Evolutionary conservation across 2,888 invertebrate species (phyloP), one percentile per base, ranked within the genome.

Genomic region (Melipona beecheii): DNA sequence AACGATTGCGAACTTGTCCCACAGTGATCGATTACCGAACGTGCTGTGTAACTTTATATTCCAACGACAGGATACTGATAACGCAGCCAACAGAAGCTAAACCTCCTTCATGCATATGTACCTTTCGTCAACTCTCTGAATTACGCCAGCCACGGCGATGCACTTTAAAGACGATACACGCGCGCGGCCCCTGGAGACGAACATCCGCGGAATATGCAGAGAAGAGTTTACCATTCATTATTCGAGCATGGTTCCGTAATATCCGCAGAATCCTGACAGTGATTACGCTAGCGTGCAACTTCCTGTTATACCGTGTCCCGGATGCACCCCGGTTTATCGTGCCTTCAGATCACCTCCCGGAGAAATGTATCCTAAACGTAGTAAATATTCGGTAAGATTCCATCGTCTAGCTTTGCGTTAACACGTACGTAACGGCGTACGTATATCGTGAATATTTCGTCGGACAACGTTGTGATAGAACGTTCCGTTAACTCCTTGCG

Each of bases 151-250:
- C 78, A 50, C 70, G 73, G 6, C 31, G 60, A 70, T 74, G 58
- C 64, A 52, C 76, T 70, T 81, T 83, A 78, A 83, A 81, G 79
- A 62, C 60, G 66, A 75, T 68, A 66, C 71, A 60, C 72, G 80
- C 76, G 36, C 74, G 60, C 43, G 43, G 43, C 74, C 65, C n/a
- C 66, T 19, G 13, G 71, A 75, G 72, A 83, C 72, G 69, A 56
- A 19, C 71, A 74, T 36, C 74, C 52, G 56, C 71, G 75, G 58
- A 75, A 77, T 68, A 75, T 72, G 54, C 71, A 56, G 71, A n/a
- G 69, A 71, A 69, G 56, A 84, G 70, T 77, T 77, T 73, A 75
- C 82, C 85, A 73, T 87, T 84, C 78, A 78, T 84, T 87, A 87
- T 86, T 84, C 71, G 66, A 78, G 64, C 72, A 76, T 58, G 76